phyloP scores from a whole-genome alignment of 2,797 vertebrate species.

The Channallabes apus region DNA sequence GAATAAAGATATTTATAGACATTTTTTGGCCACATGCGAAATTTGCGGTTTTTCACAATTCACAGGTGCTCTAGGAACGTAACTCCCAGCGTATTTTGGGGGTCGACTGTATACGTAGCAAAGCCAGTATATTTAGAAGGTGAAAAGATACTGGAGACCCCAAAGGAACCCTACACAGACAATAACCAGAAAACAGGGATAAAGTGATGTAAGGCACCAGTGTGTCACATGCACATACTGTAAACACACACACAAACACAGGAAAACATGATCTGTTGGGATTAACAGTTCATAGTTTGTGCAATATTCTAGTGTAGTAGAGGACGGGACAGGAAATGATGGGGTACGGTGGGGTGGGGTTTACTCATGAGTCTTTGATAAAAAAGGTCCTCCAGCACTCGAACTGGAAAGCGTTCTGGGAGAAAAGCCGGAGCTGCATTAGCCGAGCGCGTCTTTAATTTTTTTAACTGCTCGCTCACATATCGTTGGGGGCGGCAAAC shows the following conservation, averaged over 20 bases:
- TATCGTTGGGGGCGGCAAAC: too few relatives aligned
- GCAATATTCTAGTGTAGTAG: not conserved
- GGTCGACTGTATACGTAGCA: too few relatives aligned
- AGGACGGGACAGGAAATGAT: not conserved
- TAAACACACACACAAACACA: not conserved
- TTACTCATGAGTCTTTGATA: not conserved
- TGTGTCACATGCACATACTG: not conserved
- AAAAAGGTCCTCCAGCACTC: not conserved
- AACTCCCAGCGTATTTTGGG: too few relatives aligned
- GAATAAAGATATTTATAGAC: too few relatives aligned
- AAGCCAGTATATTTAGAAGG: not conserved
- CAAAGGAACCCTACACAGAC: not conserved
- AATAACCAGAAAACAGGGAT: not conserved
- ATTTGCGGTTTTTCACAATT: too few relatives aligned
- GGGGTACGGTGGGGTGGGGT: not conserved
- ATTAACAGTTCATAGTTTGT: not conserved
- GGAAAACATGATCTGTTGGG: not conserved
- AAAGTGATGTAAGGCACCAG: not conserved
- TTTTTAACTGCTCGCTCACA: too few relatives aligned
- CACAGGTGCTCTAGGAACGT: too few relatives aligned
- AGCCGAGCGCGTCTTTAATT: too few relatives aligned
- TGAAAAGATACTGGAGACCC: not conserved
- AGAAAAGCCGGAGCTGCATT: not conserved
- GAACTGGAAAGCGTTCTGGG: not conserved
- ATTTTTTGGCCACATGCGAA: too few relatives aligned